phyloP scores from a whole-genome alignment of 2,113 vertebrate species.

The Thryonomys swinderianus region DNA sequence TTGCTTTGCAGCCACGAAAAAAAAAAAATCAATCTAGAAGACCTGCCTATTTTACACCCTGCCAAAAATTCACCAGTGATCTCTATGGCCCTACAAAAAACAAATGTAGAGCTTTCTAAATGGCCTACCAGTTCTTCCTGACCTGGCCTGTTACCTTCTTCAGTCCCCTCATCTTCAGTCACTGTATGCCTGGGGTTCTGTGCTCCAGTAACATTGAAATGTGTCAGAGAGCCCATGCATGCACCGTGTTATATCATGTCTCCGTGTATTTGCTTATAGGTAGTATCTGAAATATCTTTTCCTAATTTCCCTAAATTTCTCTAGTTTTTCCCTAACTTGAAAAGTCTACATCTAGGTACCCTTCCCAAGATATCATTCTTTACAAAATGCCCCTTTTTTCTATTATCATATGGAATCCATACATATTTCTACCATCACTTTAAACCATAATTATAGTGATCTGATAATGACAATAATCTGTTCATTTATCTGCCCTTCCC shows the following conservation, averaged over 20 bases:
- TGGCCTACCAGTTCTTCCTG: not conserved
- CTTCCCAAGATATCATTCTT: not conserved
- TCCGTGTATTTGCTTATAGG: not conserved
- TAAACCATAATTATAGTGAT: not conserved
- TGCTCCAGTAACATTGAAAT: not conserved
- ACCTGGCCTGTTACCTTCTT: not conserved
- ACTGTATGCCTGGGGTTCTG: not conserved
- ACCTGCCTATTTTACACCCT: not conserved
- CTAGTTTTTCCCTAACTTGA: not conserved
- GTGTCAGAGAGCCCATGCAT: not conserved
- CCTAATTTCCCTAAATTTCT: not conserved
- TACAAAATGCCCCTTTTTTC: not conserved
- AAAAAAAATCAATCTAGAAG: not conserved
- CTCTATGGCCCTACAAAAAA: not conserved
- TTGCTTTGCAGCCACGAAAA: not conserved
- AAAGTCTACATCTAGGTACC: not conserved
- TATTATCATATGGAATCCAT: not conserved
- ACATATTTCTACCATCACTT: not conserved
- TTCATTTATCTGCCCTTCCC: not conserved
- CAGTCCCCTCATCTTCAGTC: not conserved
- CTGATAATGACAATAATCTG: not conserved
- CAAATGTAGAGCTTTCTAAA: not conserved
- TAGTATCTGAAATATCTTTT: not conserved
- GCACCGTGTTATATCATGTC: fast-evolving
- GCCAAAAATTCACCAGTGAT: not conserved